Evolutionary conservation across 2,888 invertebrate species (phyloP), one percentile per base, ranked within the genome.

Genomic region (Eilema depressum): DNA sequence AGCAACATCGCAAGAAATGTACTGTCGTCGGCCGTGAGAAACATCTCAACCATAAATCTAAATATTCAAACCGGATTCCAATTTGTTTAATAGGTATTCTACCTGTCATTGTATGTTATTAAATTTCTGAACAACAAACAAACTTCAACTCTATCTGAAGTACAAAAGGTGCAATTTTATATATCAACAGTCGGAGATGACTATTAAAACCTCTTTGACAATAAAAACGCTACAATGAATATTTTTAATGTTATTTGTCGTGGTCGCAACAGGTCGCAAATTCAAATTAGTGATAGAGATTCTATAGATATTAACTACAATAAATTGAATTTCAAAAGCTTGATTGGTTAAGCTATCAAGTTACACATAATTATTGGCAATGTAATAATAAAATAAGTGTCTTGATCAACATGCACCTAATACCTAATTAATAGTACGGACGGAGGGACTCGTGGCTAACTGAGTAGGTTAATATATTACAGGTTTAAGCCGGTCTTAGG

Each of bases 1-100:
- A 66, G 53, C 63, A 62, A 25, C 20, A 59, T 64, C 66, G 47
- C 66, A 68, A 74, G 73, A 74, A 75, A 75, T 76, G 23, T 74
- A 73, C 76, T 73, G 57, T 71, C 73, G 59, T 67, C 66, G 57
- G 66, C 73, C 74, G 66, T 77, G 74, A 68, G 71, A 80, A 72
- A 41, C 65, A 57, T 68, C 59, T 30, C 41, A 66, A 59, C 68
- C 61, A 76, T 79, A 80, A 82, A 82, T 83, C 68, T 75, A 72
- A 74, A 75, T 71, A 75, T 62, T 74, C 69, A 69, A 83, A 76
- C 81, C 81, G 74, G 83, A 77, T 75, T 81, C 73, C 63, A 76
- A 79, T 82, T 72, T 68, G 62, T 76, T 75, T 76, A 76, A 78
- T 75, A 73, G 47, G 53, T 62, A 73, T 73, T 57, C 57, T 25